Evolutionary conservation across 2,113 vertebrate species (phyloP).

Genomic region (Nerophis ophidion): DNA sequence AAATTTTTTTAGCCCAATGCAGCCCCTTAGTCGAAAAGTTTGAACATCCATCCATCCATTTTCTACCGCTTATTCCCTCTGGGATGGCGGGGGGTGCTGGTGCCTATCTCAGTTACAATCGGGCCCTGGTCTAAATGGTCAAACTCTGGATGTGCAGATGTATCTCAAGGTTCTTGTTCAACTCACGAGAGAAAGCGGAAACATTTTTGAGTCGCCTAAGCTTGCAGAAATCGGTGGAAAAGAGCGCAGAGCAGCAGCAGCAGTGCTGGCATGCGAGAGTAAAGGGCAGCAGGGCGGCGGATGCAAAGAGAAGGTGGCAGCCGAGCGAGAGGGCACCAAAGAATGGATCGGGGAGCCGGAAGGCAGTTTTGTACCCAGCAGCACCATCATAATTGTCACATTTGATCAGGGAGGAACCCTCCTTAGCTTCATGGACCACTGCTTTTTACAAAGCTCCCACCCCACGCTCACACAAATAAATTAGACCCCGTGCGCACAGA

Average conservation of each 20-base stretch:
- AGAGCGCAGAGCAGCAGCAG: background rate
- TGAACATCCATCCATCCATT: too few species aligned
- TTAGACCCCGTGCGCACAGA: constrained; percentile 7
- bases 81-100: too few species aligned
- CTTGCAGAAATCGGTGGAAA: background rate
- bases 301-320: constrained; percentile 43
- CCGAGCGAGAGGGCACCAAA: constrained; percentile 16
- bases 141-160: background rate
- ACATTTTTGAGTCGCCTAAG: background rate
- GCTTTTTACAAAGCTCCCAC: constrained; percentile 40
- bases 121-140: too few species aligned
- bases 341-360: constrained; percentile 29
- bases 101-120: too few species aligned
- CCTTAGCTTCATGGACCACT: constrained; percentile 54
- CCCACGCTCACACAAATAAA: constrained; percentile 15
- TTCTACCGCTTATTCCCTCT: too few species aligned
- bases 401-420: constrained; percentile 64
- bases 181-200: background rate
- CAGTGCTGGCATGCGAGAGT: constrained; percentile 18
- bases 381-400: constrained; percentile 69
- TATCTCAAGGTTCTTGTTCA: background rate
- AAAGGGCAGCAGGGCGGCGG: constrained; percentile 27
- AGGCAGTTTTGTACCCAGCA: constrained; percentile 50
- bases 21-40: too few species aligned
- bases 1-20: too few species aligned